Evolutionary conservation across 2,797 vertebrate species (phyloP).

Genomic region (Champsocephalus esox): DNA sequence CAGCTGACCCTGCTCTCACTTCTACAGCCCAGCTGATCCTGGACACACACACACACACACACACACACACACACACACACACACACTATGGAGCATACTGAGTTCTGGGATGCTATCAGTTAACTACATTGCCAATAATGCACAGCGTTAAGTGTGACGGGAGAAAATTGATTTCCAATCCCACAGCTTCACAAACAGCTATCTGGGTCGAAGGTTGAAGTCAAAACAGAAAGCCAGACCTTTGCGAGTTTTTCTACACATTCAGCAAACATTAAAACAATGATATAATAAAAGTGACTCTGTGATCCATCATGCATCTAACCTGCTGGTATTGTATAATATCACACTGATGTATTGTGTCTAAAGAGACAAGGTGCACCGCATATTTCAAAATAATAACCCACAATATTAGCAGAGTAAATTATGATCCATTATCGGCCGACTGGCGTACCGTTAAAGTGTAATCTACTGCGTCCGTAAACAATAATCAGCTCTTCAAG

Average conservation of each 20-base stretch:
- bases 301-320: background rate
- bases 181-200: background rate
- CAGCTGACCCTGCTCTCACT: slow-evolving; percentile 45
- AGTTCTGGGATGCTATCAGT: slow-evolving; percentile 29
- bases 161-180: slow-evolving; percentile 44
- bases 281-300: background rate
- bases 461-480: background rate
- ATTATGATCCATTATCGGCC: background rate
- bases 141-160: slow-evolving; percentile 7
- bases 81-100: slow-evolving; percentile 18
- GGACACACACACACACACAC: slow-evolving; percentile 6
- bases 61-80: slow-evolving; percentile 4
- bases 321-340: background rate
- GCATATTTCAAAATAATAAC: background rate
- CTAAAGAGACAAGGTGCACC: background rate
- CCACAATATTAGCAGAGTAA: slow-evolving; percentile 4
- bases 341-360: background rate
- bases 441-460: slow-evolving; percentile 9
- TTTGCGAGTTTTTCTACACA: background rate
- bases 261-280: background rate
- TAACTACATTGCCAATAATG: slow-evolving; percentile 22
- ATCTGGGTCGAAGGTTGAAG: slow-evolving; percentile 41
- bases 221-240: background rate
- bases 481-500: background rate
- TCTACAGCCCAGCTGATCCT: slow-evolving; percentile 53